Evolutionary conservation across 2,113 vertebrate genomes (phyloP).

Genomic region (Syngnathus typhle): DNA sequence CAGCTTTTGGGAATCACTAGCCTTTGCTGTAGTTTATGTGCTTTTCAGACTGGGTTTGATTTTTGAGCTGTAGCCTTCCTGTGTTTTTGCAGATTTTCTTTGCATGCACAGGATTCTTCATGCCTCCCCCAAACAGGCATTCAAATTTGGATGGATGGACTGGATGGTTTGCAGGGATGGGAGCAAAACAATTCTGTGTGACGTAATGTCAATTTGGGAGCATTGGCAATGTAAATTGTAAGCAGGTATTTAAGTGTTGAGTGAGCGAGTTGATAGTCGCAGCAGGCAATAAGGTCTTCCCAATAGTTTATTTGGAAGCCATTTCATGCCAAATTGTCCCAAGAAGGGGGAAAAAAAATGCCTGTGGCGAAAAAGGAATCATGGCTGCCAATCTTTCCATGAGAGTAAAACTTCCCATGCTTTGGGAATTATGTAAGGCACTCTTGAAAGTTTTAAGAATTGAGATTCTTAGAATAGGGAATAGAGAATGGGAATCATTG

Average conservation of each 20-base stretch:
- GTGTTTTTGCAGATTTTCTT: background rate
- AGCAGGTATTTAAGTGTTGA: conserved; percentile 14
- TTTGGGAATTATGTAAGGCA: conserved; percentile 39
- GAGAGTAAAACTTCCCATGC: conserved; percentile 48
- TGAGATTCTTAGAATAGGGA: background rate
- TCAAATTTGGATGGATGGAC: too few relatives aligned
- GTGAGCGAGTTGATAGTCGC: background rate
- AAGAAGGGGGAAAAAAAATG: conserved; percentile 14
- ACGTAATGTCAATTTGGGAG: background rate
- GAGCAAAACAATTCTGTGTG: background rate
- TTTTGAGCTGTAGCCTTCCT: background rate
- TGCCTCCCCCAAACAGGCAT: background rate
- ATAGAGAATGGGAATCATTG: background rate
- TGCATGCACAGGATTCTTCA: background rate
- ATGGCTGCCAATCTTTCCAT: conserved; percentile 48
- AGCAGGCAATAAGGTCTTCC: background rate
- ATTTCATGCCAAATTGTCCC: conserved; percentile 43
- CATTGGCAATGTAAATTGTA: background rate
- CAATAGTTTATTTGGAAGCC: conserved; percentile 35
- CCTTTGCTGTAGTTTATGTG: background rate
- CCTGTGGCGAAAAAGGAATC: conserved; percentile 27
- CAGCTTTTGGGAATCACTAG: background rate
- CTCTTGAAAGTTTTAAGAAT: conserved; percentile 11
- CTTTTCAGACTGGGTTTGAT: background rate
- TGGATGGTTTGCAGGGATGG: background rate